phyloP scores from a whole-genome alignment of 1,140 invertebrate genomes.

The Goniozus legneri region DNA sequence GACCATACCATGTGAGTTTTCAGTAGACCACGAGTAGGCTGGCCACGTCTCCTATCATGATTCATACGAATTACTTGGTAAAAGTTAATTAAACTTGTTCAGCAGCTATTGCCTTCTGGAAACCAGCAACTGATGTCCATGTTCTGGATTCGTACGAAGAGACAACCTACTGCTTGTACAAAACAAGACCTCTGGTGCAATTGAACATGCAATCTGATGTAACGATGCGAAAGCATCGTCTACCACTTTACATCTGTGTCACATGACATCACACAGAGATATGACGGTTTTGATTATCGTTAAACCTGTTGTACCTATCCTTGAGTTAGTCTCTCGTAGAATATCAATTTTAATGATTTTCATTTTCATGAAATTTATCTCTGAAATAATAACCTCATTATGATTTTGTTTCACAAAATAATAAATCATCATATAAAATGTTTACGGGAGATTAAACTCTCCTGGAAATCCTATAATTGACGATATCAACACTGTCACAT shows the following conservation, averaged over 20 bases:
- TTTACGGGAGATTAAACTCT: conserved; percentile 30
- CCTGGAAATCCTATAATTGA: conserved; percentile 30
- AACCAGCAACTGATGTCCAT: conserved; percentile 49
- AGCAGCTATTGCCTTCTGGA: conserved; percentile 54
- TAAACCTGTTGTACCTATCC: conserved; percentile 34
- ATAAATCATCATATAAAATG: not conserved
- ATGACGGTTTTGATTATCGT: conserved; percentile 54
- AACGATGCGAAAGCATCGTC: conserved; percentile 47
- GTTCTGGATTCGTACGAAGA: conserved; percentile 32
- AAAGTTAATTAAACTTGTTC: conserved; percentile 54
- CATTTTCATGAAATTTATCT: not conserved
- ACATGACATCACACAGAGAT: conserved; percentile 53
- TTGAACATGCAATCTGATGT: conserved; percentile 46
- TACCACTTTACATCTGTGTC: conserved; percentile 51
- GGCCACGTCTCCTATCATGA: conserved; percentile 45
- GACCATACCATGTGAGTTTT: conserved; percentile 52
- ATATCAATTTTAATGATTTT: not conserved
- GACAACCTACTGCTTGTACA: conserved; percentile 41
- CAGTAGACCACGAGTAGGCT: conserved; percentile 52
- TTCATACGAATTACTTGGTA: conserved; percentile 43
- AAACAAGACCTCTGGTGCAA: conserved; percentile 43
- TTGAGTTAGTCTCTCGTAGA: conserved; percentile 32
- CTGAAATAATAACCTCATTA: not conserved
- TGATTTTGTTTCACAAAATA: not conserved
- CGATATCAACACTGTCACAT: conserved; percentile 53